Evolutionary conservation across 2,797 vertebrate species (phyloP).

Genomic region (Odontamblyopus rebecca): DNA sequence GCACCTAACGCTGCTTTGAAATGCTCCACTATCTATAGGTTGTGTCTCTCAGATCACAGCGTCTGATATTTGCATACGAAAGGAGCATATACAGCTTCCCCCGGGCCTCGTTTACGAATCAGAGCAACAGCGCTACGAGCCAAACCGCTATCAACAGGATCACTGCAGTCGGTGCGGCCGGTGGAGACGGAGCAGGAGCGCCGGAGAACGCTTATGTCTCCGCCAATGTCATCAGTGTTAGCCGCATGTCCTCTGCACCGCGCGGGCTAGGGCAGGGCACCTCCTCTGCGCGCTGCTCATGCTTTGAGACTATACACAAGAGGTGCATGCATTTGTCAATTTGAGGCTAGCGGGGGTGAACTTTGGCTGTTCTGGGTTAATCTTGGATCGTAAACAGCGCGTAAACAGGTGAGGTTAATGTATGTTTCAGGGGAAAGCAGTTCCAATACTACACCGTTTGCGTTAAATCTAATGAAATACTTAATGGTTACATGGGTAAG

Average conservation of each 20-base stretch:
- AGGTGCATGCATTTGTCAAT: not conserved
- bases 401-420: too few relatives aligned
- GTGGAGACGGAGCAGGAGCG: not conserved
- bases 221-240: constrained; percentile 2
- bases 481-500: not conserved
- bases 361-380: not conserved
- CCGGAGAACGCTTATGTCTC: not conserved
- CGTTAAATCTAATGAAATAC: not conserved
- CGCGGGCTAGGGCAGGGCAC: not conserved
- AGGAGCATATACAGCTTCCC: not conserved
- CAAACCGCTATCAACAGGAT: constrained; percentile 2
- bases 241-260: not conserved
- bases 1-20: not conserved
- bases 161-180: not conserved
- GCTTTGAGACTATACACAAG: not conserved
- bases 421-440: too few relatives aligned
- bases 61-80: not conserved
- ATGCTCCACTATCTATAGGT: not conserved
- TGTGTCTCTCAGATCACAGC: not conserved
- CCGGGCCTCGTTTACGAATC: not conserved
- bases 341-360: not conserved
- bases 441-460: too few relatives aligned
- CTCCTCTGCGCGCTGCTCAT: not conserved
- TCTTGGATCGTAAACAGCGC: not conserved
- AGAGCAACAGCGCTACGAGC: not conserved